Conservation (phyloP, 1,140 invertebrate species). For the Zaprionus inermis region DNA sequence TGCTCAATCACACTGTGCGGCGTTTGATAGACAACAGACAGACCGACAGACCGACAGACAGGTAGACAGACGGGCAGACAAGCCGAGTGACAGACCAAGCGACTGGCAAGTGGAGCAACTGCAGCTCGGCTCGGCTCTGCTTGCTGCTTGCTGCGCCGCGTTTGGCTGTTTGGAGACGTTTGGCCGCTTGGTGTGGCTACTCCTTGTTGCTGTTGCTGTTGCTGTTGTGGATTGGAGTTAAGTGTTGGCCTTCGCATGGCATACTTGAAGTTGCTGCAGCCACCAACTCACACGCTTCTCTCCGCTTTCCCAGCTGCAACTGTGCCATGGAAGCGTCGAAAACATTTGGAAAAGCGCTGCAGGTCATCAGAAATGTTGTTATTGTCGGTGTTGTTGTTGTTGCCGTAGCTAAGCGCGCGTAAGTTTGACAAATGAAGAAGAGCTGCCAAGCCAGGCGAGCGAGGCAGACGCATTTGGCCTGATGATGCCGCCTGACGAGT, state of each 20-base stretch:
- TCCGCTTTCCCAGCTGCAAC: not conserved
- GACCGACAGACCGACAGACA: constrained; percentile 22
- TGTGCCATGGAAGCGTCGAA: constrained; percentile 37
- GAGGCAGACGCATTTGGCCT: constrained; percentile 37
- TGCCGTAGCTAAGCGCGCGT: constrained; percentile 53
- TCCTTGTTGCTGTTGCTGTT: not conserved
- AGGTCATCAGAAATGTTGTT: constrained; percentile 31
- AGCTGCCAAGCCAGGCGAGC: constrained; percentile 39
- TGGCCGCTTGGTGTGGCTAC: constrained; percentile 24
- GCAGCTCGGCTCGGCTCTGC: constrained; percentile 9
- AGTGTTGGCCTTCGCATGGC: constrained; percentile 50
- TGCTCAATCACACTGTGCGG: constrained; percentile 30
- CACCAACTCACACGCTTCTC: not conserved
- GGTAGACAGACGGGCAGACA: constrained; percentile 22
- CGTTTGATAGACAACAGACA: constrained; percentile 35
- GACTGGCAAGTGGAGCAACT: constrained; percentile 48
- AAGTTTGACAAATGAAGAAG: constrained; percentile 78
- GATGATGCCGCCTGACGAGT: constrained; percentile 53
- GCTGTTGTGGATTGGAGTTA: constrained; percentile 16
- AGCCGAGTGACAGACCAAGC: constrained; percentile 14
- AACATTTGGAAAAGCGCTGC: constrained; percentile 56
- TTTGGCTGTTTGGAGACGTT: constrained; percentile 38
- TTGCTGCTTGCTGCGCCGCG: constrained; percentile 18
- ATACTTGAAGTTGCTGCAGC: constrained; percentile 29
- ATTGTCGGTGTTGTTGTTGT: constrained; percentile 32